These are phyloP conservation scores for Acleris holmiana DNA, from an alignment of 2,888 invertebrate species.

Conservation along the genomic window DNA sequence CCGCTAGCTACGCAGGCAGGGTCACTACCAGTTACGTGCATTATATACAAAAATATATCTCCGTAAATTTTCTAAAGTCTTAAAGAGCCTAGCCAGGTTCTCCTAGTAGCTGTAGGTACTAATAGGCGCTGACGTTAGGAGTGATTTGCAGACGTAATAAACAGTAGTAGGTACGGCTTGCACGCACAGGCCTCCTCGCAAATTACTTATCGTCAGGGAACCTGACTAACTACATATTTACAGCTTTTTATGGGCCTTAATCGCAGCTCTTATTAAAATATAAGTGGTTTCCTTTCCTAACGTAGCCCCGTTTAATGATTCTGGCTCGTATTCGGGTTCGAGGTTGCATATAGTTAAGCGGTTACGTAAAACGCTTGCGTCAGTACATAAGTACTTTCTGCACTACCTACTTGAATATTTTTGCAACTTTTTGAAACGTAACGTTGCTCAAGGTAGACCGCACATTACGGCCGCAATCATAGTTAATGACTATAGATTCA, in stretches of 20 bases:
- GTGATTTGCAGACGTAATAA: constrained; percentile 36
- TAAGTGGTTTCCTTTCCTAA: constrained; percentile 76
- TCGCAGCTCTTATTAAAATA: constrained; percentile 81
- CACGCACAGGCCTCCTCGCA: constrained; percentile 43
- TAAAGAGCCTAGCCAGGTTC: background rate
- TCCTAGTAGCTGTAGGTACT: background rate
- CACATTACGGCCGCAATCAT: background rate
- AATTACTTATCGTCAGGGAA: constrained; percentile 58
- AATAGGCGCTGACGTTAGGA: constrained; percentile 24
- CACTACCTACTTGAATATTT: constrained; percentile 7
- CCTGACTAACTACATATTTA: constrained; percentile 78
- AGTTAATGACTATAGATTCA: too few species aligned
- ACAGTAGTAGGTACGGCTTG: constrained; percentile 27
- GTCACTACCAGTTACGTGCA: too few species aligned
- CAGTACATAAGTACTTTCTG: background rate
- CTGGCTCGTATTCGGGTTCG: constrained; percentile 49
- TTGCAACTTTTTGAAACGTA: constrained; percentile 1
- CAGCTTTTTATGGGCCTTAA: constrained; percentile 77
- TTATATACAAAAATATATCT: too few species aligned
- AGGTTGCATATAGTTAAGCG: constrained; percentile 16
- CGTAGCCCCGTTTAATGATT: constrained; percentile 60
- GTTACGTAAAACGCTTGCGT: constrained; percentile 26
- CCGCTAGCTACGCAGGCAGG: too few species aligned
- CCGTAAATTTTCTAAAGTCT: too few species aligned
- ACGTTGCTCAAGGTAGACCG: background rate